These are phyloP conservation scores for Bugulina stolonifera DNA, from an alignment of 2,888 invertebrate genomes.

Conservation along the genomic window DNA sequence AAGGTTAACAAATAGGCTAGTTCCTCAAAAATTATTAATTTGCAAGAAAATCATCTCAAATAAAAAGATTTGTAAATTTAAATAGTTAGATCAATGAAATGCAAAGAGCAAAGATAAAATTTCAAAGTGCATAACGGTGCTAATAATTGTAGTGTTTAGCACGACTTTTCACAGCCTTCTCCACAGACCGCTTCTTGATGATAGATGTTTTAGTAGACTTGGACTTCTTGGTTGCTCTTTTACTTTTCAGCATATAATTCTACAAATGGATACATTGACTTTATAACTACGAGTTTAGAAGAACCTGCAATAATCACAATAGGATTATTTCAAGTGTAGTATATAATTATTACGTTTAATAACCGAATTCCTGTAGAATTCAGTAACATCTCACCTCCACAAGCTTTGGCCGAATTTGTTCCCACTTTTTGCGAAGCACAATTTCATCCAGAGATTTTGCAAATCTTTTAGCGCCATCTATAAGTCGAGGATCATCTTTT, in stretches of 20 bases:
- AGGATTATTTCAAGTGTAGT: too few species aligned
- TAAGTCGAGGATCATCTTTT: neutral
- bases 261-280: neutral
- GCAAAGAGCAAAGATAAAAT: too few species aligned
- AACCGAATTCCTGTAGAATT: too few species aligned
- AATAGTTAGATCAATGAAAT: too few species aligned
- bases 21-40: too few species aligned
- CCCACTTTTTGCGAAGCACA: conserved; percentile 7
- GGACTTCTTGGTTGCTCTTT: neutral
- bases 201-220: neutral
- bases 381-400: conserved; percentile 13
- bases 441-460: conserved; percentile 4
- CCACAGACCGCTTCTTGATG: conserved; percentile 6
- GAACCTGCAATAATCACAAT: too few species aligned
- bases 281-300: too few species aligned
- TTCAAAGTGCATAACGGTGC: too few species aligned
- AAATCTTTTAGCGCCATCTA: conserved; percentile 20
- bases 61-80: too few species aligned
- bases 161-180: neutral
- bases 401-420: neutral
- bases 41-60: too few species aligned
- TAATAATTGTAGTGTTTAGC: neutral
- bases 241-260: conserved; percentile 11
- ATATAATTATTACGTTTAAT: too few species aligned
- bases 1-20: too few species aligned